Percentiles rank a stretch among this genome's conserved stretches.
These are phyloP conservation scores for Tricholauxania praeusta DNA, from an alignment of 2,888 invertebrate genomes.

Conservation along the genomic window DNA sequence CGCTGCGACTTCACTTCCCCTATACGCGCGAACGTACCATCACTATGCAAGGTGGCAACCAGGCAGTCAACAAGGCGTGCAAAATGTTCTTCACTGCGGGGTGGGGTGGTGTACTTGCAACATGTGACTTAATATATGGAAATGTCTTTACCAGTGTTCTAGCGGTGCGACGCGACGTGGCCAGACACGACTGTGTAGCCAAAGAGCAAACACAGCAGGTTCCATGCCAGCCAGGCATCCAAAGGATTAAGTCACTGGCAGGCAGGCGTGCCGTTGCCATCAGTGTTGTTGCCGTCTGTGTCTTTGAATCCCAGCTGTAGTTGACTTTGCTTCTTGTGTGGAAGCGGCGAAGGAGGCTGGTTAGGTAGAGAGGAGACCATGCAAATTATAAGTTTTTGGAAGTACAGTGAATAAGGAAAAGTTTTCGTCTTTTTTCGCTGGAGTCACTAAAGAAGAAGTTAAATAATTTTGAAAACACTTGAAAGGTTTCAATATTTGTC, in stretches of 20 bases:
- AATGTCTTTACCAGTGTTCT: conserved; percentile 18
- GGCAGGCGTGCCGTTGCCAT: neutral
- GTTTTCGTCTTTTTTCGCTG: neutral
- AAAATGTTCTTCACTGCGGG: neutral
- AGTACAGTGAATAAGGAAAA: neutral
- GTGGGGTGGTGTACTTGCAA: conserved; percentile 42
- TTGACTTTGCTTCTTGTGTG: conserved; percentile 6
- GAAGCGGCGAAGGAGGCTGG: neutral
- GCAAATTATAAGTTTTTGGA: no score
- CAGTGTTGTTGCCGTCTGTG: conserved; percentile 46
- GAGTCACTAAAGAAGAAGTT: neutral
- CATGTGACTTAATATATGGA: conserved; percentile 59
- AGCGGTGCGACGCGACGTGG: conserved; percentile 5
- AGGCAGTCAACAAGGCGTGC: neutral
- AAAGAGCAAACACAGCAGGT: conserved; percentile 11
- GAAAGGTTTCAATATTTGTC: conserved; percentile 17
- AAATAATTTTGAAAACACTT: conserved; percentile 28
- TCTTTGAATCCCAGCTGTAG: conserved; percentile 7
- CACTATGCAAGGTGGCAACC: neutral
- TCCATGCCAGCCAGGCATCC: neutral
- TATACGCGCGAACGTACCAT: no score
- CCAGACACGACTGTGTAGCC: conserved; percentile 1
- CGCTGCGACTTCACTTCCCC: no score
- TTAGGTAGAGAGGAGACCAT: no score
- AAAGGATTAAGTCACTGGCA: conserved; percentile 15